phyloP scores from a whole-genome alignment of 2,797 vertebrate genomes.

The Vireo griseus region DNA sequence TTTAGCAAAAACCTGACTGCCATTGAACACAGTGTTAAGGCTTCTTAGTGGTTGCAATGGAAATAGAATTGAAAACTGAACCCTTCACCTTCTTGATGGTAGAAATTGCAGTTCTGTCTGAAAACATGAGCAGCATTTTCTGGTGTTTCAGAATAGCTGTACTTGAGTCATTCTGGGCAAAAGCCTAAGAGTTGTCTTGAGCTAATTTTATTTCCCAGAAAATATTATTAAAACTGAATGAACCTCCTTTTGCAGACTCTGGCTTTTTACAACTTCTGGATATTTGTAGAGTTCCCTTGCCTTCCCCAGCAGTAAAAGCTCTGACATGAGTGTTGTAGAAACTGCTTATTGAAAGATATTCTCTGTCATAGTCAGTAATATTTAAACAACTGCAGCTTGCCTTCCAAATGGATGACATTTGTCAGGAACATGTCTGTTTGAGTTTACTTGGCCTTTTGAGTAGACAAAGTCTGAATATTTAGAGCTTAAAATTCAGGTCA shows the following conservation, averaged over 20 bases:
- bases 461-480: constrained; percentile 7
- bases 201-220: neutral
- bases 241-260: neutral
- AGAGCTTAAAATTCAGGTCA: constrained; percentile 25
- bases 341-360: neutral
- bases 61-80: neutral
- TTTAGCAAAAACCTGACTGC: constrained; percentile 8
- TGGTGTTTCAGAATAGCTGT: neutral
- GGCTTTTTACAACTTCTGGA: neutral
- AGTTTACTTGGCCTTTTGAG: constrained; percentile 30
- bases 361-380: constrained; percentile 11
- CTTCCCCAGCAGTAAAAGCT: constrained; percentile 3
- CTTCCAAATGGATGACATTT: constrained; percentile 38
- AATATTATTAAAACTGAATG: constrained; percentile 7
- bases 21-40: neutral
- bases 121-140: neutral
- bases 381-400: constrained; percentile 31
- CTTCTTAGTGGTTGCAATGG: neutral
- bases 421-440: constrained; percentile 21
- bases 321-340: neutral
- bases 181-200: neutral
- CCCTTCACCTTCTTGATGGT: neutral
- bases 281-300: neutral
- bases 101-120: neutral
- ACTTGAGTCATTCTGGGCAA: neutral